Percentiles rank a stretch among this genome's conserved stretches.
phyloP scores from a whole-genome alignment of 2,797 vertebrate genomes.

The Florisuga fusca region DNA sequence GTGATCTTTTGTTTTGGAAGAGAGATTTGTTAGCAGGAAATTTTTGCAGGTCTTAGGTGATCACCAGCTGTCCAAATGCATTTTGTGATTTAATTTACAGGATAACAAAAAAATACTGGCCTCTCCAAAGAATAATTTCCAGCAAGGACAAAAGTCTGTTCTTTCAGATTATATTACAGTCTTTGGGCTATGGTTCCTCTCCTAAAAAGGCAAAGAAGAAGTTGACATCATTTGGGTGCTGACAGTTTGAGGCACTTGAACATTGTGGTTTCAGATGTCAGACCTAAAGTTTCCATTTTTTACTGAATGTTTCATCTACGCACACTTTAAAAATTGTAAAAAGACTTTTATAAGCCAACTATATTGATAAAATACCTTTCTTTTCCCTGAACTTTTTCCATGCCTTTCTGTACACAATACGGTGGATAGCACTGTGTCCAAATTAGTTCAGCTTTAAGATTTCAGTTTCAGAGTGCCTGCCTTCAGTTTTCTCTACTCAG shows the following conservation, averaged over 20 bases:
- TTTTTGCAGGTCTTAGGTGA: conserved; percentile 17
- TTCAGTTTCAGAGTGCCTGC: neutral
- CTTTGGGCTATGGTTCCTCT: neutral
- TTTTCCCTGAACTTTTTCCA: neutral
- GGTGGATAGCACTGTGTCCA: neutral
- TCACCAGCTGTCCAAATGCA: conserved; percentile 22
- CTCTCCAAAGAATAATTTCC: conserved; percentile 17
- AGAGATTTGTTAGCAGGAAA: conserved; percentile 13
- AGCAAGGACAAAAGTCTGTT: neutral
- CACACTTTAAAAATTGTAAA: neutral
- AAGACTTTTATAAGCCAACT: neutral
- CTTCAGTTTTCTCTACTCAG: neutral
- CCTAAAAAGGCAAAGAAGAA: neutral
- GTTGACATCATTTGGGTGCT: neutral
- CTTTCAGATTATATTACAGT: neutral
- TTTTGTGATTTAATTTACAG: neutral
- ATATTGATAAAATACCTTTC: neutral
- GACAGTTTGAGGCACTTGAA: neutral
- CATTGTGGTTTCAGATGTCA: neutral
- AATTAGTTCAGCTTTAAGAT: neutral
- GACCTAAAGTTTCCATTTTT: neutral
- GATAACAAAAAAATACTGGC: neutral
- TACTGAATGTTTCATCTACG: neutral
- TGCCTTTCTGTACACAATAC: neutral
- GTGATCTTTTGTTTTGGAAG: neutral